Evolutionary conservation across 2,113 vertebrate species (phyloP).

Genomic region (Glareola pratincola): DNA sequence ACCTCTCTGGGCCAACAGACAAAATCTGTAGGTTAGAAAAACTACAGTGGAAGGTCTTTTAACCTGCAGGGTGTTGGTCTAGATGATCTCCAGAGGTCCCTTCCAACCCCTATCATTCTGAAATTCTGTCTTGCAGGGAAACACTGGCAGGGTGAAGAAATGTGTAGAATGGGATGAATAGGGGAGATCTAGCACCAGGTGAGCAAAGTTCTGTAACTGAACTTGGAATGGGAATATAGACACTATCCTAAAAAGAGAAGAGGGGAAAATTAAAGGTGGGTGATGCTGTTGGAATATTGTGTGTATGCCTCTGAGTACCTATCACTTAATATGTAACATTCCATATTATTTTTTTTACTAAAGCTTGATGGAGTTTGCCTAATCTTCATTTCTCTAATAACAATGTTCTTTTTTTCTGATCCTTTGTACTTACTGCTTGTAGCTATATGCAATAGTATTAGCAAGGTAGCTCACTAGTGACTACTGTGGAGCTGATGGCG

Average conservation of each 20-base stretch:
- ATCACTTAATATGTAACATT: neutral
- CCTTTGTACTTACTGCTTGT: neutral
- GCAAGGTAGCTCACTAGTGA: neutral
- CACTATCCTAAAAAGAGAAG: neutral
- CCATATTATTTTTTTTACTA: neutral
- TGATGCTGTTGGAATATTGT: neutral
- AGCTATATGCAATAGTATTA: neutral
- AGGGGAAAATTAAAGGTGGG: neutral
- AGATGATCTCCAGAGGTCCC: too few species aligned
- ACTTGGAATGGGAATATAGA: neutral
- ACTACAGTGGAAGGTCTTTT: neutral
- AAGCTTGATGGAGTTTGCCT: neutral
- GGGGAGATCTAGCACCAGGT: neutral
- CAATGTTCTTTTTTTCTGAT: neutral
- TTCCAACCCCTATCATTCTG: too few species aligned
- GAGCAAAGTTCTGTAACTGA: neutral
- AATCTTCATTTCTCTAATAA: neutral
- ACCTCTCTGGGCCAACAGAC: too few species aligned
- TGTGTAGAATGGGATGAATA: neutral
- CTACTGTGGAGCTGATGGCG: neutral
- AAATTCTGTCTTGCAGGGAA: neutral
- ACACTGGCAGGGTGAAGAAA: neutral
- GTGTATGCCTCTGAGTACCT: neutral
- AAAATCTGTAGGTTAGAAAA: neutral
- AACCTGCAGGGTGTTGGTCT: too few species aligned